These are phyloP conservation scores for Phocides pigmalion DNA, from an alignment of 1,140 invertebrate genomes.

Conservation along the genomic window DNA sequence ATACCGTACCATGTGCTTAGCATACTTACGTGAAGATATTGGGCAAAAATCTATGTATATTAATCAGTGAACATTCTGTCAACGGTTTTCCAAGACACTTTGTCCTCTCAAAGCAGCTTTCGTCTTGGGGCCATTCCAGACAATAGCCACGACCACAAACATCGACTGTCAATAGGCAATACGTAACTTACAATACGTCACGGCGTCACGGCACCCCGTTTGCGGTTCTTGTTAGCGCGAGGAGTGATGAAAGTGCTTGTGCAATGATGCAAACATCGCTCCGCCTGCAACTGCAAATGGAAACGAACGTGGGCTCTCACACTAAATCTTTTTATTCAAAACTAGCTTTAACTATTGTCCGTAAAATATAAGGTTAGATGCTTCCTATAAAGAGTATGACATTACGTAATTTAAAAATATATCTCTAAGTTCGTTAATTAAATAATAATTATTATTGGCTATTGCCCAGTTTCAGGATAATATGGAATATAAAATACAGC, in stretches of 20 bases:
- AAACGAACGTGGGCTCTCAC: no score
- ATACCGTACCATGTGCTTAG: background rate
- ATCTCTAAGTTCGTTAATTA: no score
- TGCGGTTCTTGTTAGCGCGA: slow-evolving; percentile 53
- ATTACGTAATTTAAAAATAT: no score
- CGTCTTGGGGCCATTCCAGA: slow-evolving; percentile 8
- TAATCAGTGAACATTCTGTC: background rate
- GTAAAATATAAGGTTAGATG: no score
- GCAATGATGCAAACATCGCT: slow-evolving; percentile 64
- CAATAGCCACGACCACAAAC: slow-evolving; percentile 22
- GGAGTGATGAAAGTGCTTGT: slow-evolving; percentile 70
- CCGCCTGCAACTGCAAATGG: slow-evolving; percentile 44
- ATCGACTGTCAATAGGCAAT: slow-evolving; percentile 34
- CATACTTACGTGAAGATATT: slow-evolving; percentile 14
- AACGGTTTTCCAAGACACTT: background rate
- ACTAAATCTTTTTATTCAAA: no score
- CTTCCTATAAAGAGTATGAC: no score
- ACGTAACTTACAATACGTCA: slow-evolving; percentile 61
- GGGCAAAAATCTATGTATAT: background rate
- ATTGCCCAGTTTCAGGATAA: no score
- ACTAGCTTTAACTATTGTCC: no score
- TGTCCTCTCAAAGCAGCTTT: slow-evolving; percentile 22
- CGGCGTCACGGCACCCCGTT: slow-evolving; percentile 50
- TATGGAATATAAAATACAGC: no score
- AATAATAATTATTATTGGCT: no score